Conservation (phyloP, 2,797 vertebrate genomes). For the Calcarius lapponicus region DNA sequence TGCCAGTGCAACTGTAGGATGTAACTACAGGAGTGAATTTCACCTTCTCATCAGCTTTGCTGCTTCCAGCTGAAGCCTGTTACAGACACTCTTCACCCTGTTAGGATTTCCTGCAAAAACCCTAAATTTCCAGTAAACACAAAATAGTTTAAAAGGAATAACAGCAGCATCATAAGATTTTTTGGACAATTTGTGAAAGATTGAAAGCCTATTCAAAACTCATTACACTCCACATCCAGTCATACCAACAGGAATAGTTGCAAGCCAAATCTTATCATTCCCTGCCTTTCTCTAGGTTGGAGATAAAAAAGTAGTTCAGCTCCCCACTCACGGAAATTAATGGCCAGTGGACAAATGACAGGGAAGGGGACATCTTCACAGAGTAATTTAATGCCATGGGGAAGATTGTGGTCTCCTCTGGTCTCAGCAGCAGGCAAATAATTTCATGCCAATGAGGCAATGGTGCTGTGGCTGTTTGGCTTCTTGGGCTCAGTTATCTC, state of each 20-base stretch:
- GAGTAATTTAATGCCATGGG: not conserved
- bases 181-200: not conserved
- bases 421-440: not conserved
- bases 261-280: not conserved
- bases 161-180: not conserved
- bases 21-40: not conserved
- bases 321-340: not conserved
- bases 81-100: not conserved
- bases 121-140: not conserved
- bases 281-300: not conserved
- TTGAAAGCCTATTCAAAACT: not conserved
- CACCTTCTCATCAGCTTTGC: not conserved
- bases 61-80: not conserved
- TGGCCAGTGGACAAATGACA: fast-evolving
- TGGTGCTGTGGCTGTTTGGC: not conserved
- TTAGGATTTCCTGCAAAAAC: not conserved
- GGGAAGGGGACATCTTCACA: not conserved
- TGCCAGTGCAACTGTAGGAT: not conserved
- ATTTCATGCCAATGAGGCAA: not conserved
- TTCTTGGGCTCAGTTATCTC: not conserved
- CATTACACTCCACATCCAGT: not conserved
- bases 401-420: not conserved
- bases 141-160: not conserved
- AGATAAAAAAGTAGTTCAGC: not conserved
- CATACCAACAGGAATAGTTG: not conserved